Evolutionary conservation across 1,140 invertebrate genomes (phyloP).

Genomic region (Drosophila truncata): DNA sequence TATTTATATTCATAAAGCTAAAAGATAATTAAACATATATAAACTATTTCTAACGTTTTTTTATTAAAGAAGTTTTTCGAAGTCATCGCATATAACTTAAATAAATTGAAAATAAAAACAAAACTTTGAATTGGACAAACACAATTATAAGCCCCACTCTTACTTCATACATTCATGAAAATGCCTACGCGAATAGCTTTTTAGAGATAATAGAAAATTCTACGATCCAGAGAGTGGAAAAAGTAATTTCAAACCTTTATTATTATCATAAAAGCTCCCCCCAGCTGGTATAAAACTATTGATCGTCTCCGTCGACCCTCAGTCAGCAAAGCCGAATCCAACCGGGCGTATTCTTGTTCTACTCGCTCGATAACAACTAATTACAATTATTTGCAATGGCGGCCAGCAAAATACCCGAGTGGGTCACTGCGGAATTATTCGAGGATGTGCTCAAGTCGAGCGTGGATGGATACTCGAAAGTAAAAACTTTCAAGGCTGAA

Average conservation of each 20-base stretch:
- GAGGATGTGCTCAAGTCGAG: conserved; percentile 54
- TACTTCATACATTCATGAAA: background rate
- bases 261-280: conserved; percentile 26
- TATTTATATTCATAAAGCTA: background rate
- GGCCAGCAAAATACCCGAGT: conserved; percentile 55
- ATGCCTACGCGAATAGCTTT: background rate
- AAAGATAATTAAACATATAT: background rate
- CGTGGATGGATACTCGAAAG: conserved; percentile 55
- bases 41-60: too few relatives aligned
- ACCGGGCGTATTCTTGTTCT: conserved; percentile 5
- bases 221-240: background rate
- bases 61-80: background rate
- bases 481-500: conserved; percentile 55
- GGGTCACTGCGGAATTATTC: conserved; percentile 60
- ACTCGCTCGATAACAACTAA: background rate
- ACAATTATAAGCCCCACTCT: background rate
- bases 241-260: background rate
- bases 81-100: background rate
- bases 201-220: background rate
- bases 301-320: conserved; percentile 10
- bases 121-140: background rate
- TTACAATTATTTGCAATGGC: conserved; percentile 29
- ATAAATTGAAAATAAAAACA: background rate
- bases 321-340: background rate
- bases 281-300: conserved; percentile 10